Conservation (phyloP, 2,113 vertebrate genomes). For the Deroptyus accipitrinus region DNA sequence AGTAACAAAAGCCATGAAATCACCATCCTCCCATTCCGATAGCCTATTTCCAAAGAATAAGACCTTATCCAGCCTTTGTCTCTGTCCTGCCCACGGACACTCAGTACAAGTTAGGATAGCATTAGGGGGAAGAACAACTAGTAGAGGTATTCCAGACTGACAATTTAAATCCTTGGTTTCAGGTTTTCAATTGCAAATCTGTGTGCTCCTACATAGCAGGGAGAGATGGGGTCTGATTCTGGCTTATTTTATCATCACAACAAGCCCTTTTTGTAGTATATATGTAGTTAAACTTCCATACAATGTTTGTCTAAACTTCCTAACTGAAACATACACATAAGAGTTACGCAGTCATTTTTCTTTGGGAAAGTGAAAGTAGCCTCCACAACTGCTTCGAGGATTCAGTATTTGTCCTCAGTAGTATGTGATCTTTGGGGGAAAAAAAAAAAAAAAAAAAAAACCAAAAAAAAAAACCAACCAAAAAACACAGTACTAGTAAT, state of each 20-base stretch:
- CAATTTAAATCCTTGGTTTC: not conserved
- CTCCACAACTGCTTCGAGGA: not conserved
- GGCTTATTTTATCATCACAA: not conserved
- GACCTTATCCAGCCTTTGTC: slow-evolving; percentile 84
- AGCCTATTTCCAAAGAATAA: slow-evolving; percentile 76
- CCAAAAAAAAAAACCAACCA: not conserved
- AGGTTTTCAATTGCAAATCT: not conserved
- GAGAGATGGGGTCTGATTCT: not conserved
- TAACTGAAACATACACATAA: not conserved
- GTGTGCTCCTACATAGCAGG: not conserved
- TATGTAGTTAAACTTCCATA: not conserved
- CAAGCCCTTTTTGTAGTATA: not conserved
- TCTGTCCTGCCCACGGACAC: slow-evolving; percentile 49
- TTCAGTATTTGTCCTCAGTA: not conserved
- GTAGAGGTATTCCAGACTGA: not conserved
- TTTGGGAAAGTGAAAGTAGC: not conserved
- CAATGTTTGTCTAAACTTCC: not conserved
- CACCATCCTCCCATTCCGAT: slow-evolving; percentile 77
- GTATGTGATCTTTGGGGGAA: fast-evolving
- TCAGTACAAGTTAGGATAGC: not conserved
- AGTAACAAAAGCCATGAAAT: slow-evolving; percentile 89
- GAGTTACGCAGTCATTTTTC: not conserved
- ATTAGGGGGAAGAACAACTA: not conserved
- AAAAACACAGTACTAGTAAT: not conserved
- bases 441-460: too few relatives aligned